Base-by-base conservation (phyloP, 2,888 invertebrate species). In the Cyrtodaria siliqua region DNA sequence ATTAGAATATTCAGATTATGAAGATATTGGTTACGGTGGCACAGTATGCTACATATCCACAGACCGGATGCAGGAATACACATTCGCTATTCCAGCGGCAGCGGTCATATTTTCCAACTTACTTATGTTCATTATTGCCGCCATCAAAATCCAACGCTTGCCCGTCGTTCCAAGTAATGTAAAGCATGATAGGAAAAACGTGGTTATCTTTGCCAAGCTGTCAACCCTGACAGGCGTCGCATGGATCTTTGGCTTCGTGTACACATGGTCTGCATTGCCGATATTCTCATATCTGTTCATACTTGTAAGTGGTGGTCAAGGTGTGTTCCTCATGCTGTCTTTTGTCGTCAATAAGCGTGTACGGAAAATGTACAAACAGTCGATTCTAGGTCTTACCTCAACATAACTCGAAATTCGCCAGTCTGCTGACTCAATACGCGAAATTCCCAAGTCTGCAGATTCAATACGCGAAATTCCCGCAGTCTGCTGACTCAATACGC, bases 191-290 rank as follows among this genome's bases (percentile, higher is more conserved):
- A 52, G 62, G 3, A 61, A 62, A 18, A 24, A 70, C 16, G n/a
- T 70, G 9, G 24, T 26, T 0, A 55, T 70, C 8, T 70, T 70
- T 20, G 47, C 29, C 3, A 70, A 70, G 55, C 56, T 70, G 0
- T 70, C 69, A 1, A 62, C 62, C 8, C 38, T 70, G 14, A 70
- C 69, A 16, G 69, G 69, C 2, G 33, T 50, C 1, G 59, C 67
- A 8, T 67, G 67, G 67, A 40, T 52, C 1, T 67, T 67, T 52
- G 67, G 59, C 12, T 50, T 67, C 38, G 20, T 67, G 9, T 59
- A 59, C 24, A 38, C 20, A 12, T 50, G 14, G 20, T 57, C 67
- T 16, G 50, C 23, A 18, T 3, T 59, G 2, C 4, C 2, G 9
- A 24, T 24, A 16, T 24, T 67, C 14, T 49, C 67, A 12, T 67